Percentiles rank a stretch among this genome's conserved stretches.
These are phyloP conservation scores for Polietes domitor DNA, from an alignment of 2,888 invertebrate genomes.

Conservation along the genomic window DNA sequence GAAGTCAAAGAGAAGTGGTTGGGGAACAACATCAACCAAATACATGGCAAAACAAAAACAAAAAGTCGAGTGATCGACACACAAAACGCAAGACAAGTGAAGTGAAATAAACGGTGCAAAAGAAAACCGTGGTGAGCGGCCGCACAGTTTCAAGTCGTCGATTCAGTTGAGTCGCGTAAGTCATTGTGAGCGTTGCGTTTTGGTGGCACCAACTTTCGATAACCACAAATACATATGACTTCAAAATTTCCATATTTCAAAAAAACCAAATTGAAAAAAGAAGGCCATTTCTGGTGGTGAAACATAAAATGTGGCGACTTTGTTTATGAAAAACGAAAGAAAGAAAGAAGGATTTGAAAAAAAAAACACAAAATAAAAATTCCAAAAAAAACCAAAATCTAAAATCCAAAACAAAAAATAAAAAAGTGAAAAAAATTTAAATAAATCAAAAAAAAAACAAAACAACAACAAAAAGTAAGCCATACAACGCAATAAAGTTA, in stretches of 20 bases:
- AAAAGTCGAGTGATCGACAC: conserved; percentile 24
- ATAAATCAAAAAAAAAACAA: conserved; percentile 51
- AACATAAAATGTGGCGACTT: conserved; percentile 44
- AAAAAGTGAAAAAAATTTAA: conserved; percentile 45
- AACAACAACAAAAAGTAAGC: conserved; percentile 13
- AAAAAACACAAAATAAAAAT: conserved; percentile 71
- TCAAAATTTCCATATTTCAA: conserved; percentile 28
- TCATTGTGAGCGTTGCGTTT: conserved; percentile 79
- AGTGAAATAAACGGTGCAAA: conserved; percentile 56
- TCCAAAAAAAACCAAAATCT: conserved; percentile 55
- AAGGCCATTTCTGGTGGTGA: conserved; percentile 32
- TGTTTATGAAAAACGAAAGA: conserved; percentile 32
- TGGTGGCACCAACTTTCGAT: conserved; percentile 69
- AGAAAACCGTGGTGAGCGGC: conserved; percentile 67
- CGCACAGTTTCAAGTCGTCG: conserved; percentile 56
- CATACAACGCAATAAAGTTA: conserved; percentile 1
- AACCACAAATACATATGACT: conserved; percentile 42
- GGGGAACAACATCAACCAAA: background rate
- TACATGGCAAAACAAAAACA: conserved; percentile 14
- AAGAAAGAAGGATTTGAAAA: no score
- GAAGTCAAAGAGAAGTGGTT: background rate
- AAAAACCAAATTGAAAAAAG: conserved; percentile 39
- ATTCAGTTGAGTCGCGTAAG: conserved; percentile 81
- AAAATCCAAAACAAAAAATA: conserved; percentile 54
- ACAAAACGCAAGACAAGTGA: conserved; percentile 34